These are phyloP conservation scores for Murina feae DNA, from an alignment of 2,113 vertebrate genomes.

Conservation along the genomic window DNA sequence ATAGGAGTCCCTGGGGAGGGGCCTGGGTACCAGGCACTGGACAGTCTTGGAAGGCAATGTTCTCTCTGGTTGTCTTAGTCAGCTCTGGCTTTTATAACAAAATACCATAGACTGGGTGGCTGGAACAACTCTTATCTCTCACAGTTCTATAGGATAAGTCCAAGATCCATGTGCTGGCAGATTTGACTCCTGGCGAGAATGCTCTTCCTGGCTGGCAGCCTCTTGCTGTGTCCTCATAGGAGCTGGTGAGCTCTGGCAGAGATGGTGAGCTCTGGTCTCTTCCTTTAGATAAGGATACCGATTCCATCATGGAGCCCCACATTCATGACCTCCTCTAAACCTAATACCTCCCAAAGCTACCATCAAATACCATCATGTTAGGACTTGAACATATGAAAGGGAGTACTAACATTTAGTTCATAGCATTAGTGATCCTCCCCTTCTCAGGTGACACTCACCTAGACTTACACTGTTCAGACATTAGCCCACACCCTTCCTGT, in stretches of 20 bases:
- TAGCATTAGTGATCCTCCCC: background rate
- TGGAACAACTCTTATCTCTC: background rate
- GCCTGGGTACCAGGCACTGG: background rate
- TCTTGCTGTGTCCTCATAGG: background rate
- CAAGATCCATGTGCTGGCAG: background rate
- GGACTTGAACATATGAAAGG: background rate
- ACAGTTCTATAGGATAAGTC: background rate
- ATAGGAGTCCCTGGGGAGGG: background rate
- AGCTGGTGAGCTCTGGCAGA: background rate
- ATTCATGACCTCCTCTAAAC: background rate
- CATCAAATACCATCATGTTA: background rate
- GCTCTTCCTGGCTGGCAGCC: background rate
- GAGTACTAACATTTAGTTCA: background rate
- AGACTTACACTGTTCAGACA: background rate
- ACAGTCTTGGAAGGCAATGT: background rate
- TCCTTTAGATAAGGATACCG: background rate
- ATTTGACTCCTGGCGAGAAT: background rate
- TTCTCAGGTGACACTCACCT: background rate
- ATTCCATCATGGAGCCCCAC: background rate
- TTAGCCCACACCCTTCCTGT: background rate
- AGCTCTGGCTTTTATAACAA: background rate
- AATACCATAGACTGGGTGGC: background rate
- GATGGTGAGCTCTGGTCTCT: background rate
- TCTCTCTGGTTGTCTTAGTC: background rate
- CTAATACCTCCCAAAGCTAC: background rate